Evolutionary conservation across 2,888 invertebrate genomes (phyloP).

Genomic region (Maniola hyperantus): DNA sequence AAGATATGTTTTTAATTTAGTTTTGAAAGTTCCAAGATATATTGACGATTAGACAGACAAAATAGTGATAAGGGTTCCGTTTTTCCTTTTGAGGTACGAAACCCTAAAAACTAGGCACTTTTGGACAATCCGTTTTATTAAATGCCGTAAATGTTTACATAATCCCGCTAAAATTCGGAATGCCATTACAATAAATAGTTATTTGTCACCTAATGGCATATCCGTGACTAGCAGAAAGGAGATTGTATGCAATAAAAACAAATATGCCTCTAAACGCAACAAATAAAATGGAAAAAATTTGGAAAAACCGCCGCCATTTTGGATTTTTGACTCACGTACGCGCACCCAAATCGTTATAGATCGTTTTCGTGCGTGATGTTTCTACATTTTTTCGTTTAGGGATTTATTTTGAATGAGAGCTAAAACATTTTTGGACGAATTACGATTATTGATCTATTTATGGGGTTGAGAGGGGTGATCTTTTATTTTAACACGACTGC

Average conservation of each 20-base stretch:
- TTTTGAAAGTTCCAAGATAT: too few relatives aligned
- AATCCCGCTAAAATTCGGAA: constrained; percentile 36
- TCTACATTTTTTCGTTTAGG: constrained; percentile 46
- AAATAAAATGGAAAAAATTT: constrained; percentile 68
- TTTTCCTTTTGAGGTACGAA: too few relatives aligned
- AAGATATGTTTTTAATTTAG: too few relatives aligned
- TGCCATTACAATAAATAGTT: constrained; percentile 47
- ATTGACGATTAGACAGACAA: too few relatives aligned
- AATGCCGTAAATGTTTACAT: constrained; percentile 12
- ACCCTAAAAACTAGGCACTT: too few relatives aligned
- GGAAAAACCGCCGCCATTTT: constrained; percentile 58
- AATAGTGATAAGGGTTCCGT: too few relatives aligned
- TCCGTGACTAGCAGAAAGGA: constrained; percentile 73
- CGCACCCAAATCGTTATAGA: constrained; percentile 78
- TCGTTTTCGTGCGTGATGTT: constrained; percentile 78
- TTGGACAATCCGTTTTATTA: too few relatives aligned
- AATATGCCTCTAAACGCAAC: constrained; percentile 68
- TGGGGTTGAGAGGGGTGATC: constrained; percentile 30
- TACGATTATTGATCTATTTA: constrained; percentile 56
- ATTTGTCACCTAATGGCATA: constrained; percentile 61
- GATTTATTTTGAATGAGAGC: constrained; percentile 19
- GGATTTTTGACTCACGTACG: constrained; percentile 50
- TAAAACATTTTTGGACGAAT: constrained; percentile 50
- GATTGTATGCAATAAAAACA: constrained; percentile 76
- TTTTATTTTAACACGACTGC: not conserved